Evolutionary conservation across 2,113 vertebrate genomes (phyloP).

Genomic region (Erythrolamprus reginae): DNA sequence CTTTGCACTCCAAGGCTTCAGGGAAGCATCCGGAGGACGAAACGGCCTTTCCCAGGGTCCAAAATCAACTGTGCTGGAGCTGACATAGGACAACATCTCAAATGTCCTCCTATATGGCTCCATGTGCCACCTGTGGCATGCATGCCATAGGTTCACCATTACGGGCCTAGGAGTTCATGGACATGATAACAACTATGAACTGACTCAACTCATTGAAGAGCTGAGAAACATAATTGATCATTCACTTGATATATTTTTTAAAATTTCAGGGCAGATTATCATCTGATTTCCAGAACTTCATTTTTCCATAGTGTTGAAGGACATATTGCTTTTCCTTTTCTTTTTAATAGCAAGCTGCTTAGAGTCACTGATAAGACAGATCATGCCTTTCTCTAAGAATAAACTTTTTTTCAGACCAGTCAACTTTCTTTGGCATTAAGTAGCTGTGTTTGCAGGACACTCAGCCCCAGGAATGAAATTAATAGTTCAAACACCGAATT

Average conservation of each 20-base stretch:
- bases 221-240: not conserved
- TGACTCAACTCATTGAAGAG: not conserved
- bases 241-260: not conserved
- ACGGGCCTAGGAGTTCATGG: not conserved
- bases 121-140: too few species aligned
- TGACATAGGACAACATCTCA: too few species aligned
- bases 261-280: not conserved
- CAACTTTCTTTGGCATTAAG: not conserved
- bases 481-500: not conserved
- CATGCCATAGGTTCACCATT: too few species aligned
- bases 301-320: not conserved
- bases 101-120: too few species aligned
- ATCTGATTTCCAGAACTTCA: not conserved
- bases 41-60: too few species aligned
- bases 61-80: too few species aligned
- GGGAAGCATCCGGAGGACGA: too few species aligned
- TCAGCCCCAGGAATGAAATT: not conserved
- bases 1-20: too few species aligned
- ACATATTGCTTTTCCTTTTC: not conserved
- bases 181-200: not conserved
- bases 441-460: not conserved
- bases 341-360: not conserved
- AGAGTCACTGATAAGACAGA: not conserved
- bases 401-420: not conserved
- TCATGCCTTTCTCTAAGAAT: not conserved